These are phyloP conservation scores for Sardinella longiceps DNA, from an alignment of 2,797 vertebrate species.

Conservation along the genomic window DNA sequence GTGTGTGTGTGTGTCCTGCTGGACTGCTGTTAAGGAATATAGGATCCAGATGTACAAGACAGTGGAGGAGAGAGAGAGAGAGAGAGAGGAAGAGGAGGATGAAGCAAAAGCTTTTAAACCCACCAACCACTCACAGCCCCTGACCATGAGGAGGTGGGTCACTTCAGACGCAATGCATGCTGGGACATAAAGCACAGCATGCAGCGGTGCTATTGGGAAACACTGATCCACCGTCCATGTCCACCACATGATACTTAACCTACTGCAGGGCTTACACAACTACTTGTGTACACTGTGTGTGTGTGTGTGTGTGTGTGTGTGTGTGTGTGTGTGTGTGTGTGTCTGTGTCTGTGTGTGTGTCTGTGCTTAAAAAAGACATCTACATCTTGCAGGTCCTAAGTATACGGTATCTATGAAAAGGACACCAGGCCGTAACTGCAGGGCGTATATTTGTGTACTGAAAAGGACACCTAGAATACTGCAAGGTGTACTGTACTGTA, in stretches of 20 bases:
- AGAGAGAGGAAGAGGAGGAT: neutral
- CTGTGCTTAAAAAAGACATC: no score
- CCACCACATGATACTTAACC: neutral
- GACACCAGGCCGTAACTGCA: no score
- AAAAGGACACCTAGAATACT: neutral
- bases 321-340: no score
- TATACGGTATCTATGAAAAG: no score
- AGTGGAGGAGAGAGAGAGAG: conserved; percentile 21
- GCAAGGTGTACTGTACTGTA: neutral
- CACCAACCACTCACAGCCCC: neutral
- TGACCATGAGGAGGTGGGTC: neutral
- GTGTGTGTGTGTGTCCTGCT: conserved; percentile 2
- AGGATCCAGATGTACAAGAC: conserved; percentile 51
- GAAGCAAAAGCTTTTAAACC: neutral
- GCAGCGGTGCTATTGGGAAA: neutral
- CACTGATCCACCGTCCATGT: neutral
- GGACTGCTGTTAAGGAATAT: conserved; percentile 38
- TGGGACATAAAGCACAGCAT: neutral
- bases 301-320: no score
- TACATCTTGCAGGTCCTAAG: no score
- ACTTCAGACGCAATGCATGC: neutral
- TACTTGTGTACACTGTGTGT: neutral
- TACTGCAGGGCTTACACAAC: neutral
- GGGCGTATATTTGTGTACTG: neutral
- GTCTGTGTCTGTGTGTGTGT: no score